Base-by-base conservation (phyloP, 2,888 invertebrate species). In the Cenopis cana region DNA sequence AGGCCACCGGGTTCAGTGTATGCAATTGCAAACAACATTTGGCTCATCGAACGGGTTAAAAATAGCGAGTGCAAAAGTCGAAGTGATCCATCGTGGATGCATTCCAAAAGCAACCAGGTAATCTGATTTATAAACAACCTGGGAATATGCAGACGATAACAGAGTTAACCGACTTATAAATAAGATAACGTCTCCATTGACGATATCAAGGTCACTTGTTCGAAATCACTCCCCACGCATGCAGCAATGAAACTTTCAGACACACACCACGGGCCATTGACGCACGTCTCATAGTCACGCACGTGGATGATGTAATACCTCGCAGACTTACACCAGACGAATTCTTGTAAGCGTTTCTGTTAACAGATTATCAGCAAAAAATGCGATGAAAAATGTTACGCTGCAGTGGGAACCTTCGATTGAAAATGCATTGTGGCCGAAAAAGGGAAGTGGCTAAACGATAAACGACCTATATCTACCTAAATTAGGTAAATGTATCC, bases 241-340 rank as follows among this genome's bases (percentile, higher is more conserved):
- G 75, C 82, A 70, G 88, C 88, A 89, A 86, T 89, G 91, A 77
- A 86, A 68, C 14, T 18, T 73, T 72, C 65, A 70, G 74, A 64
- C 46, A 67, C 77, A 74, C 75, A 74, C 68, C 70, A 74, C 38
- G 64, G 69, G 65, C 74, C 46, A 75, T 72, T 70, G 73, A 74
- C 72, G 56, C 54, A 59, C 69, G 66, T 73, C 59, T 72, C 68
- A 72, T 77, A 78, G 77, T 83, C 82, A 82, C 80, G 82, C 78
- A 79, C 72, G 74, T 79, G 81, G 79, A 85, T 93, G 93, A 92
- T 92, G 92, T 89, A 92, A 93, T 80, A 86, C 78, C 77, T 68
- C 62, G 71, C 77, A 85, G 85, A 85, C 84, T 93, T 91, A 82
- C 91, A 83, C 82, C 82, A 92, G 89, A 87, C 88, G 74, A 84